A percentile compares a stretch with the other conserved stretches of the same genome.
Conservation (phyloP, 2,888 invertebrate species). For the Furcula furcula region DNA sequence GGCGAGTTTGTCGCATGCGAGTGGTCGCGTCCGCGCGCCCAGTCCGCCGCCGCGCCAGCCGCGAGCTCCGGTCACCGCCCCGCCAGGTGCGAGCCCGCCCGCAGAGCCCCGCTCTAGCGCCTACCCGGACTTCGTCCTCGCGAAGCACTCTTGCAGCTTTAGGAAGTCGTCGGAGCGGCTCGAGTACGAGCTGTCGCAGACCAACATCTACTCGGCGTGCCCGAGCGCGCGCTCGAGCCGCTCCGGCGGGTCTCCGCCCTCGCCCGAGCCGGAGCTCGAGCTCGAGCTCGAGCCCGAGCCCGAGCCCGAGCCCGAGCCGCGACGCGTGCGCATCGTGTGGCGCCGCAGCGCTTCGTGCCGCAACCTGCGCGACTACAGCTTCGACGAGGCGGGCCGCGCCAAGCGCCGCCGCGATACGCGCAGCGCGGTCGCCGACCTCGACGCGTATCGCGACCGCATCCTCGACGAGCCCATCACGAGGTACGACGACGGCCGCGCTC, state of each 20-base stretch:
- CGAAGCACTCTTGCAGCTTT: slow-evolving; percentile 70
- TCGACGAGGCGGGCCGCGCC: slow-evolving; percentile 86
- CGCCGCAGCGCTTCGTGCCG: slow-evolving; percentile 92
- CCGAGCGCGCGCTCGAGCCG: slow-evolving; percentile 65
- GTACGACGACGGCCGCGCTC: slow-evolving; percentile 84
- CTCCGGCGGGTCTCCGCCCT: slow-evolving; percentile 57
- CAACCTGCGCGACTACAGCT: slow-evolving; percentile 89
- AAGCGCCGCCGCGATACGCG: slow-evolving; percentile 77
- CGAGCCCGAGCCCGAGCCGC: slow-evolving; percentile 43
- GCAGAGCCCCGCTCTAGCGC: slow-evolving; percentile 55
- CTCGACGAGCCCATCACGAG: slow-evolving; percentile 86
- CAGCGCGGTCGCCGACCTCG: slow-evolving; percentile 56
- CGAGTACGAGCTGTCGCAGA: slow-evolving; percentile 81
- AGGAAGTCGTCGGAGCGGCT: slow-evolving; percentile 72
- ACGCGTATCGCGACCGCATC: slow-evolving; percentile 62
- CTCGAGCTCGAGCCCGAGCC: slow-evolving; percentile 17
- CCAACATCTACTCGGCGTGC: slow-evolving; percentile 80
- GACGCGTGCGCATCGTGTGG: slow-evolving; percentile 78
- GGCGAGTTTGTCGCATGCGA: slow-evolving; percentile 63
- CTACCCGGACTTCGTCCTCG: slow-evolving; percentile 72
- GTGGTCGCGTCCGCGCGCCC: slow-evolving; percentile 72
- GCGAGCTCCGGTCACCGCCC: slow-evolving; percentile 47
- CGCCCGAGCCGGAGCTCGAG: slow-evolving; percentile 38
- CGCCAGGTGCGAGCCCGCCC: slow-evolving; percentile 59
- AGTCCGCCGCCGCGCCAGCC: slow-evolving; percentile 74